These are phyloP conservation scores for Glandiceps talaboti DNA, from an alignment of 53 echinoderm and acorn worm species.

Conservation along the genomic window DNA sequence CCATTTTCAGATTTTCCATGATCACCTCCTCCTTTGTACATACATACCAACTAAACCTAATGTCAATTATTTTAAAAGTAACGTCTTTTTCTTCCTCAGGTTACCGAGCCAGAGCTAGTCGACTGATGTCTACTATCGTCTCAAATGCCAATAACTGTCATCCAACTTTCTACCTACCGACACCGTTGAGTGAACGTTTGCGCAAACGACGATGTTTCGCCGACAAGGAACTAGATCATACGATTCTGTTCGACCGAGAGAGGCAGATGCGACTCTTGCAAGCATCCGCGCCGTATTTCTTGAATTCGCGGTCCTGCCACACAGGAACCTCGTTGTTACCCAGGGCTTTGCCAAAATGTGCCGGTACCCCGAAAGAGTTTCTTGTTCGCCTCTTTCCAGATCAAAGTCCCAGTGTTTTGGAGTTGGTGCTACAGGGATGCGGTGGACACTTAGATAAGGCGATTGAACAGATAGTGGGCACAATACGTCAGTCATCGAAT, in stretches of 20 bases:
- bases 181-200: conserved; percentile 84
- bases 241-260: conserved; percentile 77
- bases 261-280: conserved; percentile 75
- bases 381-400: conserved; percentile 17
- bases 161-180: conserved; percentile 73
- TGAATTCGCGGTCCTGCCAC: background rate
- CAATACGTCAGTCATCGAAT: conserved; percentile 1
- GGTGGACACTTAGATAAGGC: conserved; percentile 24
- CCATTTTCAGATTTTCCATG: no score
- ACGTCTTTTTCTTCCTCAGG: conserved; percentile 27
- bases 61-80: no score
- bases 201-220: conserved; percentile 92
- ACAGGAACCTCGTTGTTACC: background rate
- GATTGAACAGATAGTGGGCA: conserved; percentile 27
- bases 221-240: conserved; percentile 77
- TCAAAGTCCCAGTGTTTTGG: conserved; percentile 20
- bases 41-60: no score
- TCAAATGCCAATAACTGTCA: conserved; percentile 15
- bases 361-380: conserved; percentile 9
- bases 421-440: conserved; percentile 11
- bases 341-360: background rate
- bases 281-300: conserved; percentile 16
- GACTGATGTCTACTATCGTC: conserved; percentile 10
- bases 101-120: conserved; percentile 31
- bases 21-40: no score